A percentile compares a stretch with the other conserved stretches of the same genome.
These are phyloP conservation scores for Carabus problematicus DNA, from an alignment of 2,888 invertebrate species.

Conservation along the genomic window DNA sequence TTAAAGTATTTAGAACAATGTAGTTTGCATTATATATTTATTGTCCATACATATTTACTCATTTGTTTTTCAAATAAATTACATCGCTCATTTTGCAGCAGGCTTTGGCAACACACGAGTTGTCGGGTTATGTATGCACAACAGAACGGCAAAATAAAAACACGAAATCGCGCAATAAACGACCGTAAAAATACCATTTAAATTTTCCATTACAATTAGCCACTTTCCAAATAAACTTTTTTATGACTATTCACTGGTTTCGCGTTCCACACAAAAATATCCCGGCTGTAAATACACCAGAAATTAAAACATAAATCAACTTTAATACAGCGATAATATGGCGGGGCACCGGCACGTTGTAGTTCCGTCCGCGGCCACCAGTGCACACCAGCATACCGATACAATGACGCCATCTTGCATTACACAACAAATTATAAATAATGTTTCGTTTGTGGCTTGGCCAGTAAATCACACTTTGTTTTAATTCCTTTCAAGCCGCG, in stretches of 20 bases:
- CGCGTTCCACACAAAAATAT: slow-evolving; percentile 30
- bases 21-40: no score
- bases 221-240: slow-evolving; percentile 36
- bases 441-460: slow-evolving; percentile 25
- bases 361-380: slow-evolving; percentile 7
- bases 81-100: no score
- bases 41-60: no score
- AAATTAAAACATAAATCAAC: slow-evolving; percentile 42
- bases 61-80: no score
- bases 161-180: slow-evolving; percentile 33
- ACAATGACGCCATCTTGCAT: slow-evolving; percentile 40
- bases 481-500: slow-evolving; percentile 40
- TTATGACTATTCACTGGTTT: slow-evolving; percentile 27
- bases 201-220: slow-evolving; percentile 40
- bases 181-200: slow-evolving; percentile 37
- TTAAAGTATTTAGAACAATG: no score
- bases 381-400: slow-evolving; percentile 16
- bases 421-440: slow-evolving; percentile 43
- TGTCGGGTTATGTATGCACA: no score
- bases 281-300: slow-evolving; percentile 33
- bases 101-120: no score
- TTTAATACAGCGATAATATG: slow-evolving; percentile 37
- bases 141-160: slow-evolving; percentile 1
- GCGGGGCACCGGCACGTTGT: neutral
- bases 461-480: slow-evolving; percentile 41